A percentile compares a stretch with the other conserved stretches of the same genome.
phyloP scores from a whole-genome alignment of 37 sponge, comb jelly and placozoan genomes.

The Amphimedon queenslandica region DNA sequence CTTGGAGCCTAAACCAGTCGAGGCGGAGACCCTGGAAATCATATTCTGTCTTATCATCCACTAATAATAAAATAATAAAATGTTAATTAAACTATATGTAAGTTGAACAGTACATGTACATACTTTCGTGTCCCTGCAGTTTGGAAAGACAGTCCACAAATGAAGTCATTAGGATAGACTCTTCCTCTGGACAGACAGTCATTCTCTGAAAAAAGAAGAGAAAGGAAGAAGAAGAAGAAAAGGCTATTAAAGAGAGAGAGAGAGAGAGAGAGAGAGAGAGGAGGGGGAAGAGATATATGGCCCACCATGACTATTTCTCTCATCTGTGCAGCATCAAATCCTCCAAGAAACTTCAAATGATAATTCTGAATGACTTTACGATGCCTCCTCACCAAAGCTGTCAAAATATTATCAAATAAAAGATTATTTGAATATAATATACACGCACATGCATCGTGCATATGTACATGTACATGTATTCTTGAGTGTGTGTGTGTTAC shows the following conservation, averaged over 20 bases:
- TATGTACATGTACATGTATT: background rate
- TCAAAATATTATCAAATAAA: background rate
- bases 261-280: background rate
- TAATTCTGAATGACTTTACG: slow-evolving; percentile 64
- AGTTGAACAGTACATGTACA: background rate
- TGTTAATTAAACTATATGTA: background rate
- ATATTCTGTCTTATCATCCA: slow-evolving; percentile 48
- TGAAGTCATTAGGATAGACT: slow-evolving; percentile 80
- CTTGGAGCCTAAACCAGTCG: slow-evolving; percentile 97
- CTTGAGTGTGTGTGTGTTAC: slow-evolving; percentile 16
- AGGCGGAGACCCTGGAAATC: slow-evolving; percentile 84
- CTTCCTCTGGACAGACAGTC: slow-evolving; percentile 83
- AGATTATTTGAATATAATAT: background rate
- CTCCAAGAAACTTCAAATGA: slow-evolving; percentile 72
- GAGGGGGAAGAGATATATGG: no score
- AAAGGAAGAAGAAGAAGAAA: background rate
- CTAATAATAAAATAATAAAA: slow-evolving; percentile 5
- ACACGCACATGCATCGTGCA: background rate
- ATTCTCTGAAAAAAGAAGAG: slow-evolving; percentile 68
- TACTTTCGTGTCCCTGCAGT: slow-evolving; percentile 67
- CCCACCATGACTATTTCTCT: slow-evolving; percentile 67
- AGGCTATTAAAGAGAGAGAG: background rate
- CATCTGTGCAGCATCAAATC: slow-evolving; percentile 70
- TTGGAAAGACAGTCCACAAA: slow-evolving; percentile 74
- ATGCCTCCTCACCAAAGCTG: slow-evolving; percentile 67